phyloP scores from a whole-genome alignment of 2,797 vertebrate species.

The Catamblyrhynchus diadema region DNA sequence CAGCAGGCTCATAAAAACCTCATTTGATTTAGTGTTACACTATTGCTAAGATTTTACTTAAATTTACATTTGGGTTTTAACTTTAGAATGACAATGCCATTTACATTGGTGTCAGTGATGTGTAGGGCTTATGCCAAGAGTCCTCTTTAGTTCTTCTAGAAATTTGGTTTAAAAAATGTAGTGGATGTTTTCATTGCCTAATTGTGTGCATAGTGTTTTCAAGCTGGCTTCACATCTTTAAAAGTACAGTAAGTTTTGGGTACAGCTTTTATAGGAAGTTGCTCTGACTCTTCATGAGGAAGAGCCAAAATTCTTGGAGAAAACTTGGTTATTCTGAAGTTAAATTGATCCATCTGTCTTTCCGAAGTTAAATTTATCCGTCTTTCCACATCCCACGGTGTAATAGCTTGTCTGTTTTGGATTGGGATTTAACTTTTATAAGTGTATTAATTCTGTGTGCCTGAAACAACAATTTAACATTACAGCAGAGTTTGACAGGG shows the following conservation, averaged over 20 bases:
- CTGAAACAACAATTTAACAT: neutral
- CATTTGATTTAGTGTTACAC: neutral
- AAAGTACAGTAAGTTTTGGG: neutral
- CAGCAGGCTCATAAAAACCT: neutral
- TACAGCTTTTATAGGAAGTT: neutral
- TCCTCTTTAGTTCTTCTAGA: neutral
- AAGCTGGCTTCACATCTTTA: neutral
- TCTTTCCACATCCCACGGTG: neutral
- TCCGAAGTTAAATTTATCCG: neutral
- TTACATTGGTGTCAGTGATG: neutral
- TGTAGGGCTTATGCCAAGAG: neutral
- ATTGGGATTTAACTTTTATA: neutral
- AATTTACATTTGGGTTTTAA: neutral
- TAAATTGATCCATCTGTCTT: neutral
- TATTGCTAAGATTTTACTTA: neutral
- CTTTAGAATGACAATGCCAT: neutral
- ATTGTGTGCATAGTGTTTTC: neutral
- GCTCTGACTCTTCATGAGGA: neutral
- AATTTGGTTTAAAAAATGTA: neutral
- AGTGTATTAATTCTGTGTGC: neutral
- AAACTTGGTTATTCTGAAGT: neutral
- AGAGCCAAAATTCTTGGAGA: neutral
- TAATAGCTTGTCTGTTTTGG: neutral
- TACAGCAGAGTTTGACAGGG: neutral
- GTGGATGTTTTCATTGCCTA: neutral